Percentiles rank a stretch among this genome's conserved stretches.
Evolutionary conservation across 2,113 vertebrate species (phyloP).

Genomic region (Chlamydotis undulata): DNA sequence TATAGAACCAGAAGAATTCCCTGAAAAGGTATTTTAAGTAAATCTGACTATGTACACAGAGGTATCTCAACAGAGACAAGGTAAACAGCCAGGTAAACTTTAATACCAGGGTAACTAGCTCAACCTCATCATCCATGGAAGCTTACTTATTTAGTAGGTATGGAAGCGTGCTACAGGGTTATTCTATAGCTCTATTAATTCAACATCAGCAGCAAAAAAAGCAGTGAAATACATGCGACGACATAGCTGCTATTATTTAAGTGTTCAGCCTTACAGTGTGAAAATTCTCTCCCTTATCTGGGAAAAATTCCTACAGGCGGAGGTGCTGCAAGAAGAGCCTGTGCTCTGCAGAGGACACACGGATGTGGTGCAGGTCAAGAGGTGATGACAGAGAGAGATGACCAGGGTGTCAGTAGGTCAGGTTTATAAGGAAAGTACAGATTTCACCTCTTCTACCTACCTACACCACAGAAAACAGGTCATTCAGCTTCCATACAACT

Average conservation of each 20-base stretch:
- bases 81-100: not conserved
- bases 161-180: not conserved
- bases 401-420: constrained; percentile 17
- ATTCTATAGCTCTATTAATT: not conserved
- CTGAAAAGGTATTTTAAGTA: not conserved
- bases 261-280: not conserved
- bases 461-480: not conserved
- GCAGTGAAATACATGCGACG: not conserved
- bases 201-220: not conserved
- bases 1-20: not conserved
- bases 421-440: not conserved
- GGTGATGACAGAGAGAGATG: constrained; percentile 47
- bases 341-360: not conserved
- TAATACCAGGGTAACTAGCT: not conserved
- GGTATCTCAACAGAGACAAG: not conserved
- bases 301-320: not conserved
- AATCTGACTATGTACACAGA: not conserved
- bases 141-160: not conserved
- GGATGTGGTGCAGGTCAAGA: not conserved
- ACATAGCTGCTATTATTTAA: not conserved
- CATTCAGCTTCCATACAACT: not conserved
- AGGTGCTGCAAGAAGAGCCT: not conserved
- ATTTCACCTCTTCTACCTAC: constrained; percentile 29
- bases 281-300: not conserved
- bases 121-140: not conserved